A percentile compares a stretch with the other conserved stretches of the same genome.
Evolutionary conservation across 2,888 invertebrate genomes (phyloP).

Genomic region (Eurytoma californica): DNA sequence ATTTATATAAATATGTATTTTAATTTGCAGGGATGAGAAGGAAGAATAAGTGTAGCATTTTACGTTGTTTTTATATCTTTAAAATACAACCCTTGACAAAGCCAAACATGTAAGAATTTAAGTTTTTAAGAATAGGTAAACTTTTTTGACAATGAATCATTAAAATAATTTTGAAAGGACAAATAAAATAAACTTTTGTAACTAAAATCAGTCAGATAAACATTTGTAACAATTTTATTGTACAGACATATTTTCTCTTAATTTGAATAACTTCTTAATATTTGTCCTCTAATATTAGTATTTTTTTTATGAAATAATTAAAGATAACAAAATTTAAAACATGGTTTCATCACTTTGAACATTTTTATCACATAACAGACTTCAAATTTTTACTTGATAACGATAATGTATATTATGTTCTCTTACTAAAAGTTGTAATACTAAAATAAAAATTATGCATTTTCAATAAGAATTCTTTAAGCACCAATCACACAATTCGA

Average conservation of each 20-base stretch:
- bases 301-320: constrained; percentile 4
- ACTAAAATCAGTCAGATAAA: constrained; percentile 13
- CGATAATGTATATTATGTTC: constrained; percentile 6
- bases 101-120: constrained; percentile 52
- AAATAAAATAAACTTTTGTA: constrained; percentile 24
- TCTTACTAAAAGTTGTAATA: constrained; percentile 14
- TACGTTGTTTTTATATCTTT: constrained; percentile 66
- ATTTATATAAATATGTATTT: not conserved
- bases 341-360: constrained; percentile 6
- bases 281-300: constrained; percentile 2
- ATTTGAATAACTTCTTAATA: constrained; percentile 3
- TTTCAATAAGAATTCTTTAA: constrained; percentile 16
- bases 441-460: constrained; percentile 17
- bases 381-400: constrained; percentile 26
- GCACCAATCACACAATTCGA: not conserved
- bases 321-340: not conserved
- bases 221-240: constrained; percentile 3
- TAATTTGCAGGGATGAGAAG: constrained; percentile 69
- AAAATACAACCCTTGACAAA: constrained; percentile 53
- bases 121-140: constrained; percentile 50
- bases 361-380: constrained; percentile 27
- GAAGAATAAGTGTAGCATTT: constrained; percentile 70
- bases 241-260: constrained; percentile 19
- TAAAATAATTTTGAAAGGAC: constrained; percentile 14
- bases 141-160: constrained; percentile 16